Conservation (phyloP, 2,797 vertebrate species). For the Arctocebus calabarensis region DNA sequence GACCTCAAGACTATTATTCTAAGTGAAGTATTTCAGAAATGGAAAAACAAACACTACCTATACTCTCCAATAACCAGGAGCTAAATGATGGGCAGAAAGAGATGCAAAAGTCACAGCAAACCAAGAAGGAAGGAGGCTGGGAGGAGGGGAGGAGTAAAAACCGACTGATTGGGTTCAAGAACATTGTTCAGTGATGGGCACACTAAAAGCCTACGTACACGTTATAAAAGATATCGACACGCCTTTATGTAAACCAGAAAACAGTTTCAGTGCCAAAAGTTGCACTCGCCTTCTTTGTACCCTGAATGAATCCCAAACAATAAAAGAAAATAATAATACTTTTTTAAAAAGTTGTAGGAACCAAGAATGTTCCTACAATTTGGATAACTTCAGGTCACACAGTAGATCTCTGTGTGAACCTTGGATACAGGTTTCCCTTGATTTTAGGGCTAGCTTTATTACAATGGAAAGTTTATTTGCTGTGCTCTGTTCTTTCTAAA, state of each 20-base stretch:
- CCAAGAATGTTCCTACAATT: not conserved
- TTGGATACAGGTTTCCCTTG: not conserved
- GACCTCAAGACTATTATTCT: too few species aligned
- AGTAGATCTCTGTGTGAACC: not conserved
- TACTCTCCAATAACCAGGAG: too few species aligned
- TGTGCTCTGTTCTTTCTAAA: not conserved
- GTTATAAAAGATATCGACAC: not conserved
- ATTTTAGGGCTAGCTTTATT: not conserved
- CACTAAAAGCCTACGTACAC: not conserved
- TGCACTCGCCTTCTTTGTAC: not conserved
- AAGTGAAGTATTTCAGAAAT: too few species aligned
- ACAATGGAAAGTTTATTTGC: not conserved
- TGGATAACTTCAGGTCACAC: not conserved
- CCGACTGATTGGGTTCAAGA: too few species aligned
- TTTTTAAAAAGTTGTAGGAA: not conserved
- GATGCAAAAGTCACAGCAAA: too few species aligned
- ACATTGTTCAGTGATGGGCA: too few species aligned
- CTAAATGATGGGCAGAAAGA: too few species aligned
- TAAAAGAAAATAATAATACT: too few species aligned
- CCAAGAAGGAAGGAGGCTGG: too few species aligned
- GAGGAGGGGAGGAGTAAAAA: too few species aligned
- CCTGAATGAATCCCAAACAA: too few species aligned
- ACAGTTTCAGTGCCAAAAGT: not conserved
- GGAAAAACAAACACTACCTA: too few species aligned
- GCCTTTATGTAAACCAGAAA: not conserved